phyloP scores from a whole-genome alignment of 2,113 vertebrate species.

The Odontesthes bonariensis region DNA sequence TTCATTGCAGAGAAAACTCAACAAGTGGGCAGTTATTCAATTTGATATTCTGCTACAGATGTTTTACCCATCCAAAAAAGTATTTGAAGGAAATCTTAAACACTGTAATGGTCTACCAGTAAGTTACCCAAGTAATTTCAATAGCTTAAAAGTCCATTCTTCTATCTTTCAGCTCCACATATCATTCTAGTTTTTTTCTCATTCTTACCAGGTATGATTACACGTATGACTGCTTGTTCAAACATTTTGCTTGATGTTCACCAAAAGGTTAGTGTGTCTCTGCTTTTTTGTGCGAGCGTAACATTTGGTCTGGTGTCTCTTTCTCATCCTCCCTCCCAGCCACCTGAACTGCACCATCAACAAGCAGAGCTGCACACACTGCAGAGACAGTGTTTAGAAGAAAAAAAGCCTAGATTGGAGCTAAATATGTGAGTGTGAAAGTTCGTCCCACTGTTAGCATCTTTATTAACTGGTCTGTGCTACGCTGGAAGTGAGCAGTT shows the following conservation, averaged over 20 bases:
- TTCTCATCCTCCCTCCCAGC: slow-evolving; percentile 21
- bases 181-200: no score
- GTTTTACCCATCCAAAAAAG: slow-evolving; percentile 15
- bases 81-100: slow-evolving; percentile 66
- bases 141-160: slow-evolving; percentile 30
- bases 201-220: slow-evolving; percentile 31
- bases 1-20: slow-evolving; percentile 43
- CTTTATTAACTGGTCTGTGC: slow-evolving; percentile 44
- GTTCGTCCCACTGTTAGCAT: slow-evolving; percentile 40
- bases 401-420: slow-evolving; percentile 31
- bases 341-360: slow-evolving; percentile 30
- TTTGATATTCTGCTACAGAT: slow-evolving; percentile 67
- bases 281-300: slow-evolving; percentile 42
- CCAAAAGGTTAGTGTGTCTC: slow-evolving; percentile 58
- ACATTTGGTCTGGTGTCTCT: slow-evolving; percentile 51
- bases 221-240: slow-evolving; percentile 43
- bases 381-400: slow-evolving; percentile 30
- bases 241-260: slow-evolving; percentile 64
- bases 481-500: slow-evolving; percentile 70
- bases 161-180: slow-evolving; percentile 21
- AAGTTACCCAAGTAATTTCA: slow-evolving; percentile 32
- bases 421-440: slow-evolving; percentile 26
- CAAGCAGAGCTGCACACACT: slow-evolving; percentile 8
- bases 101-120: slow-evolving; percentile 43
- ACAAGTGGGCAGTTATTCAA: slow-evolving; percentile 46